Conservation (phyloP, 2,888 invertebrate genomes). For the Callyntrura sp. region DNA sequence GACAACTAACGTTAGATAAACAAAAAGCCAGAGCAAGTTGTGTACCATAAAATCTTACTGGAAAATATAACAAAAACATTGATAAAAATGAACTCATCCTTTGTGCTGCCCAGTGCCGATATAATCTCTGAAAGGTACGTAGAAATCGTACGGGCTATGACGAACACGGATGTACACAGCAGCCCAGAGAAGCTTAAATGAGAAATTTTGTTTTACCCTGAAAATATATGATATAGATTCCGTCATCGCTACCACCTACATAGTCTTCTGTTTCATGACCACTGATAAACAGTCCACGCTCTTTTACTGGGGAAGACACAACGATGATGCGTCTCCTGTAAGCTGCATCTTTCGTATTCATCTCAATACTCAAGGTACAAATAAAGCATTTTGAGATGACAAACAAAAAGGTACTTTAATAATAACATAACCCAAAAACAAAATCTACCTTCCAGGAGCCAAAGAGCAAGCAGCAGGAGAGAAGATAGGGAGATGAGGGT, state of each 20-base stretch:
- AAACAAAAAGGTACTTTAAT: conserved; percentile 57
- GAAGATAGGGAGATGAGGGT: too few species aligned
- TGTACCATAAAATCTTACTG: too few species aligned
- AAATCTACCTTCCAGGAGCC: conserved; percentile 71
- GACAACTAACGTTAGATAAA: background rate
- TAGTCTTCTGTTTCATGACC: conserved; percentile 43
- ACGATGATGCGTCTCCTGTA: too few species aligned
- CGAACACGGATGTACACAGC: background rate
- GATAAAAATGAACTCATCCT: too few species aligned
- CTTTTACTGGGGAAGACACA: too few species aligned
- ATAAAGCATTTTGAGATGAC: conserved; percentile 51
- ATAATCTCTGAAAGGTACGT: background rate
- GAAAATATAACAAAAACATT: too few species aligned
- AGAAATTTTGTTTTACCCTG: background rate
- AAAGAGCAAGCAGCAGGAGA: conserved; percentile 37
- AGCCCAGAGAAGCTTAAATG: background rate
- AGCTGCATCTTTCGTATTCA: too few species aligned
- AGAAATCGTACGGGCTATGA: too few species aligned
- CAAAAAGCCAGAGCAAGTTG: too few species aligned
- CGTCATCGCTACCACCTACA: conserved; percentile 1
- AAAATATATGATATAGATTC: background rate
- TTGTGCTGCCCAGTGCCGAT: background rate
- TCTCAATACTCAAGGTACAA: conserved; percentile 48
- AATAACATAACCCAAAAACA: conserved; percentile 36
- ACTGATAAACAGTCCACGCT: conserved; percentile 3